These are phyloP conservation scores for Macrotis lagotis DNA, from an alignment of 2,113 vertebrate species.

Conservation along the genomic window DNA sequence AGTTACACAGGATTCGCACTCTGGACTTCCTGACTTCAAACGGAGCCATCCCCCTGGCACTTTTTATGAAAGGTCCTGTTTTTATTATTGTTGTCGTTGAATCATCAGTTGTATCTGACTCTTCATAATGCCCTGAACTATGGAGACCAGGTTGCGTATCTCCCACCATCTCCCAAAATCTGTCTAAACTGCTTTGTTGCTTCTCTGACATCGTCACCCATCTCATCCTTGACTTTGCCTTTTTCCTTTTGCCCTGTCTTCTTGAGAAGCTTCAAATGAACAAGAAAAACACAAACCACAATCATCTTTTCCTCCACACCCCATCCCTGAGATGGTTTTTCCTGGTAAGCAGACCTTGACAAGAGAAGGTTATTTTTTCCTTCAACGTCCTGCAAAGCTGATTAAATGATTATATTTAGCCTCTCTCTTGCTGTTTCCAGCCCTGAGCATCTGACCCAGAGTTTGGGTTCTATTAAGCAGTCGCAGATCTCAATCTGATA, in stretches of 20 bases:
- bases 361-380: constrained; percentile 67
- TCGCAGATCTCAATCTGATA: constrained; percentile 81
- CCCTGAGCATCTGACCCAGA: constrained; percentile 76
- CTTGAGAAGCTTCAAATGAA: neutral
- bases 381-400: constrained; percentile 60
- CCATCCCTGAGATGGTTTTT: constrained; percentile 21
- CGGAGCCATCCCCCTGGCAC: neutral
- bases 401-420: neutral
- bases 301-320: constrained; percentile 54
- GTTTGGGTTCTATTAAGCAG: constrained; percentile 79
- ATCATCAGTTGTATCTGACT: neutral
- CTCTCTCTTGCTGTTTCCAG: constrained; percentile 49
- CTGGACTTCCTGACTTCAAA: neutral
- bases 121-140: neutral
- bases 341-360: constrained; percentile 66
- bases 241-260: neutral
- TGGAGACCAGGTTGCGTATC: neutral
- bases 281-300: constrained; percentile 8
- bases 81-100: too few species aligned
- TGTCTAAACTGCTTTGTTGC: neutral
- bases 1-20: neutral
- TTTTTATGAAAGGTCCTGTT: neutral
- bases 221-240: neutral
- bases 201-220: neutral
- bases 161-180: neutral